Percentiles rank a stretch among this genome's conserved stretches.
These are phyloP conservation scores for Druon quercuslanigerum DNA, from an alignment of 1,140 invertebrate species.

Conservation along the genomic window DNA sequence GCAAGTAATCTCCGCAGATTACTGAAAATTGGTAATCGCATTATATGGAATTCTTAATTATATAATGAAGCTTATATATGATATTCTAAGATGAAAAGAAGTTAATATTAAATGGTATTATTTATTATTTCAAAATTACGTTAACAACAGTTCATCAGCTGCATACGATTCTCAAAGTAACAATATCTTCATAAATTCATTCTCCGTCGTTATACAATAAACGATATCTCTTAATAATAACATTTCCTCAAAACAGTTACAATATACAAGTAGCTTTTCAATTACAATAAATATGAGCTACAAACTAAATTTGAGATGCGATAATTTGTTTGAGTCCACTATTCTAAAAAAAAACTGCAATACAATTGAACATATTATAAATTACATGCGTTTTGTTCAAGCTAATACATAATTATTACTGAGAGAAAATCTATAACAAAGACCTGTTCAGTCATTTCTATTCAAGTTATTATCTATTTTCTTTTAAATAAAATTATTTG, in stretches of 20 bases:
- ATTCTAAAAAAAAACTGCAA: constrained; percentile 14
- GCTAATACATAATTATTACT: constrained; percentile 3
- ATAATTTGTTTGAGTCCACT: neutral
- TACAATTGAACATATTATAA: constrained; percentile 1
- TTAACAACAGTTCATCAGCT: constrained; percentile 57
- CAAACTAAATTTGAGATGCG: constrained; percentile 44
- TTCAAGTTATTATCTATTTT: too few relatives aligned
- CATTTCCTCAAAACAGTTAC: constrained; percentile 51
- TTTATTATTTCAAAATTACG: constrained; percentile 47
- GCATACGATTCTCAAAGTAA: constrained; percentile 54
- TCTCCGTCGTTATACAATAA: constrained; percentile 49
- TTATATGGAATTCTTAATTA: too few relatives aligned
- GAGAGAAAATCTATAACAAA: neutral
- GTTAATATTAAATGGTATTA: constrained; percentile 43
- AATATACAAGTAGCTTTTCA: constrained; percentile 51
- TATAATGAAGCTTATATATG: neutral
- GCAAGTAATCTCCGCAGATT: too few relatives aligned
- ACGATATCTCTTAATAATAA: constrained; percentile 44
- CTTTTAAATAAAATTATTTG: too few relatives aligned
- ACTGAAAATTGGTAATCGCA: too few relatives aligned
- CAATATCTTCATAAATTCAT: constrained; percentile 53
- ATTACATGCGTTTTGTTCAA: neutral
- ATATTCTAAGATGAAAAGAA: constrained; percentile 19
- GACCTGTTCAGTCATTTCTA: neutral
- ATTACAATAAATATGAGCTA: constrained; percentile 53